These are phyloP conservation scores for Aplysia californica DNA, from an alignment of 1,140 invertebrate species.

Conservation along the genomic window DNA sequence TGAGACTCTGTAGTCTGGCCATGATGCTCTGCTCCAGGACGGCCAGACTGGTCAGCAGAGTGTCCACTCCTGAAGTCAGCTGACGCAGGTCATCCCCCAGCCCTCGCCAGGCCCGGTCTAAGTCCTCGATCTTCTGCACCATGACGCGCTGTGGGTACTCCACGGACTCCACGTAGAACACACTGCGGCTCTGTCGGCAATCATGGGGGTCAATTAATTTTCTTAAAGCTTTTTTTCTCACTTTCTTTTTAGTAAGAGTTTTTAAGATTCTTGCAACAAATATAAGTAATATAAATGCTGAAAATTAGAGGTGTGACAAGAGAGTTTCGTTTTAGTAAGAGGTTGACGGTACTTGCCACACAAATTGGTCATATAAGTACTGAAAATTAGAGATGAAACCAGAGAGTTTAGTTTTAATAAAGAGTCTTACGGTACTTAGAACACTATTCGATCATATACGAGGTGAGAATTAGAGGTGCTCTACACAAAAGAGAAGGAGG, in stretches of 20 bases:
- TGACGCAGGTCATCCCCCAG: constrained; percentile 21
- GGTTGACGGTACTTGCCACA: too few species aligned
- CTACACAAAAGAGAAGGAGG: too few species aligned
- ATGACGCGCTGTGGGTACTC: constrained; percentile 44
- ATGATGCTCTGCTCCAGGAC: constrained; percentile 27
- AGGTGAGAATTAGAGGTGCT: too few species aligned
- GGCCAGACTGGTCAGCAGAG: constrained; percentile 22
- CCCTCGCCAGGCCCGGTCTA: constrained; percentile 22
- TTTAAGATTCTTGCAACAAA: not conserved
- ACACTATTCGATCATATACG: too few species aligned
- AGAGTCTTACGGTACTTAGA: too few species aligned
- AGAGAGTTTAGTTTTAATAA: too few species aligned
- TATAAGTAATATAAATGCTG: not conserved
- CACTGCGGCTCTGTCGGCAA: constrained; percentile 44
- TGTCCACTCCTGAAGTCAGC: constrained; percentile 31
- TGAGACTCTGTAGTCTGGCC: constrained; percentile 14
- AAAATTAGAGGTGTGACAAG: not conserved
- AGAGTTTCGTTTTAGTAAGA: too few species aligned
- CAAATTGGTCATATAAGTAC: too few species aligned
- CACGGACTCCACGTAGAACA: constrained; percentile 43
- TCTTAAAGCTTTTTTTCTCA: too few species aligned
- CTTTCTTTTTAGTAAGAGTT: too few species aligned
- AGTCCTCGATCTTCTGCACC: constrained; percentile 28
- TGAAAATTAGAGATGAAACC: too few species aligned
- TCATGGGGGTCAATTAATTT: too few species aligned